A percentile compares a stretch with the other conserved stretches of the same genome.
Evolutionary conservation across 2,888 invertebrate genomes (phyloP).

Genomic region (Spisula solida): DNA sequence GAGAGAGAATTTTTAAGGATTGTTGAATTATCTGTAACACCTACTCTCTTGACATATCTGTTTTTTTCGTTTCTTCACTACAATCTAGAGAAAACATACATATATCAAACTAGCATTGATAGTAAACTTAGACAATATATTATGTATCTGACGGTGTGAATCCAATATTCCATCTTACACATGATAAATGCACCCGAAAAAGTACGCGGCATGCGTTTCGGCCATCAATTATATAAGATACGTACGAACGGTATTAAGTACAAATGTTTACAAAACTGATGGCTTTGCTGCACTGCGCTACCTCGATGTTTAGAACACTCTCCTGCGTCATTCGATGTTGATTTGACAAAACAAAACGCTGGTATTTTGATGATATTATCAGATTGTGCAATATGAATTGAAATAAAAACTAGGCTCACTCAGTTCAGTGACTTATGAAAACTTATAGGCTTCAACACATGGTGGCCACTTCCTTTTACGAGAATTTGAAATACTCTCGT

Average conservation of each 20-base stretch:
- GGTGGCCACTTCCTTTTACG: too few species aligned
- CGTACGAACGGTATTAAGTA: neutral
- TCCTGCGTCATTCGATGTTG: neutral
- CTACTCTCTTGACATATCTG: slow-evolving; percentile 10
- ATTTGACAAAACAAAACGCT: neutral
- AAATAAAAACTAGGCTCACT: too few species aligned
- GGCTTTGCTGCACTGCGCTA: neutral
- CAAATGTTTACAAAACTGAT: neutral
- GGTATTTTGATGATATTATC: neutral
- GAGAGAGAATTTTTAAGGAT: slow-evolving; percentile 15
- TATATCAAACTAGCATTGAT: slow-evolving; percentile 32
- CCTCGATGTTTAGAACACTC: neutral
- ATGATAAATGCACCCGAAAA: slow-evolving; percentile 32
- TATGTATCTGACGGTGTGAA: slow-evolving; percentile 37
- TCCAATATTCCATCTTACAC: slow-evolving; percentile 27
- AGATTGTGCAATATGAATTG: too few species aligned
- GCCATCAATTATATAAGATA: slow-evolving; percentile 18
- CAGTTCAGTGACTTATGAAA: too few species aligned
- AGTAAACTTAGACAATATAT: slow-evolving; percentile 43
- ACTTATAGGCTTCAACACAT: too few species aligned
- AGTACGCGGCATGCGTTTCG: slow-evolving; percentile 11
- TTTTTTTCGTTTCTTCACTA: slow-evolving; percentile 19
- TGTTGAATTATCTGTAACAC: neutral
- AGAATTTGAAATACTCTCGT: too few species aligned
- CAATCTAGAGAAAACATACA: slow-evolving; percentile 28